Conservation (phyloP, 2,113 vertebrate genomes). For the Caloenas nicobarica region DNA sequence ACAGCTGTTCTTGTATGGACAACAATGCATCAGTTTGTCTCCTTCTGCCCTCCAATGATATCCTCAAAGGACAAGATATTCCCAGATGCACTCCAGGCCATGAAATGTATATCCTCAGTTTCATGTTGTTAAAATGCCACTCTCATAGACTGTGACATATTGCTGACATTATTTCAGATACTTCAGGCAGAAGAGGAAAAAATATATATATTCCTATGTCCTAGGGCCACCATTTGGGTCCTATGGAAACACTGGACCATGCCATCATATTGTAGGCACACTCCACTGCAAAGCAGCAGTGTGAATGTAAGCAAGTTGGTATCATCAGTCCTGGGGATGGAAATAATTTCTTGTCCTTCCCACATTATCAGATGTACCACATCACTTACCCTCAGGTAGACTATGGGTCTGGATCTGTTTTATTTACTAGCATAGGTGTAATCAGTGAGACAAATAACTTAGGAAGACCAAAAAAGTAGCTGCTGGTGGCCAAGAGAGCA, state of each 20-base stretch:
- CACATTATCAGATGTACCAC: accelerated
- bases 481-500: background rate
- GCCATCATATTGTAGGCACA: accelerated
- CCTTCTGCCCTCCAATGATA: background rate
- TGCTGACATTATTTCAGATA: background rate
- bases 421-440: background rate
- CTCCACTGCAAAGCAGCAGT: background rate
- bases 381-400: background rate
- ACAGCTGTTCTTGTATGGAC: background rate
- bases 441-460: background rate
- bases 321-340: background rate
- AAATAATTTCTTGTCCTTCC: background rate
- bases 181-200: background rate
- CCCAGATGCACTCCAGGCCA: background rate
- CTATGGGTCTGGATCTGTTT: background rate
- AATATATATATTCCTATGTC: background rate
- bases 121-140: background rate
- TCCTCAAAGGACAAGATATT: background rate
- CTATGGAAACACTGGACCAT: background rate
- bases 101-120: background rate
- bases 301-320: background rate
- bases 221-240: background rate
- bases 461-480: background rate
- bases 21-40: background rate
- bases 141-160: background rate